Base-by-base conservation (phyloP, 2,888 invertebrate species). In the Papilio elwesi region DNA sequence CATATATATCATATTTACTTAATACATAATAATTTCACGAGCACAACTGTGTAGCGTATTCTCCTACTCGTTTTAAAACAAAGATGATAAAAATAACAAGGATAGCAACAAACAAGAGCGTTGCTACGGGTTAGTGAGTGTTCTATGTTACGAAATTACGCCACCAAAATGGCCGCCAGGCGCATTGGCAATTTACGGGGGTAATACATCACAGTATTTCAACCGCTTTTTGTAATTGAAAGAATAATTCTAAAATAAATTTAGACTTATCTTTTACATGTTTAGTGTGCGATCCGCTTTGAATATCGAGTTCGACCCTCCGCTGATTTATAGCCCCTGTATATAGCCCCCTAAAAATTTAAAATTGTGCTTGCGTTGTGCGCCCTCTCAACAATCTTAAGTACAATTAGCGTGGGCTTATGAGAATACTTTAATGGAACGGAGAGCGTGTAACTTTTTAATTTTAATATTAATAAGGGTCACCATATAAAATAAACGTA, bases 291-390 rank as follows among this genome's bases (percentile, higher is more conserved):
- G 79, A 63, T 59, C 74, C 70, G 77, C 86, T 84, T 89, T 82
- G 87, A 81, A 78, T 79, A 84, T 84, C 81, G 86, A 85, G 83
- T 87, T 86, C 87, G 87, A 85, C 91, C 90, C 90, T 89, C 79
- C 78, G 74, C 85, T 90, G 91, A 92, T 92, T 92, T 92, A 92
- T 89, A 82, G 84, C 81, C 87, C 88, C 86, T 88, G 87, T 90
- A 88, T 91, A 90, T 85, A 83, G 87, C 83, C 86, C 88, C 90
- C 90, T 91, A 90, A 91, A 91, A 87, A 89, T 90, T 89, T 90
- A 88, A 90, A 91, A 90, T 90, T 91, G 91, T 87, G 84, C 83
- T 82, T 85, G 85, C 85, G 85, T 85, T 83, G 82, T 82, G 80
- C 84, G 81, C 84, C 83, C 83, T 81, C 82, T 83, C 85, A 83